Conservation (phyloP, 2,797 vertebrate genomes). For the Podarcis lilfordi region DNA sequence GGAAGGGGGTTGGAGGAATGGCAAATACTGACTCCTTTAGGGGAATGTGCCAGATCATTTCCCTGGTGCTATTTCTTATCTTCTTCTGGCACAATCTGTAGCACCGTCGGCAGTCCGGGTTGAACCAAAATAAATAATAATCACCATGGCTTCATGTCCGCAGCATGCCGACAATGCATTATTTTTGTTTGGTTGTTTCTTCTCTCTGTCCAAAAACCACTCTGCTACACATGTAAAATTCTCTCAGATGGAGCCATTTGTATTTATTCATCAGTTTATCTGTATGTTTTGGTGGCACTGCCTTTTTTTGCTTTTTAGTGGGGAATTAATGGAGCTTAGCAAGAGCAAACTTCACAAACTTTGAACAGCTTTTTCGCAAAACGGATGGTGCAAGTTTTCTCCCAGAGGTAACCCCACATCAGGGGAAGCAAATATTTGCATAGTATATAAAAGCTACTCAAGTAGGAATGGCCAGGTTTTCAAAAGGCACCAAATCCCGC, state of each 20-base stretch:
- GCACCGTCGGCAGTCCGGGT: conserved; percentile 75
- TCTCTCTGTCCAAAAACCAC: conserved; percentile 46
- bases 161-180: conserved; percentile 61
- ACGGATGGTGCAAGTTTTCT: background rate
- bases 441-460: background rate
- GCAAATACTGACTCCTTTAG: conserved; percentile 73
- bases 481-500: background rate
- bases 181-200: conserved; percentile 44
- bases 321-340: background rate
- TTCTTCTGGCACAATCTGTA: conserved; percentile 83
- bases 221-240: background rate
- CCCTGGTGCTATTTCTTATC: conserved; percentile 83
- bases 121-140: conserved; percentile 73
- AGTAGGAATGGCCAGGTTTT: background rate
- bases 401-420: background rate
- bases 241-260: background rate
- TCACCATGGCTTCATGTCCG: conserved; percentile 60
- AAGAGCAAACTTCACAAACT: background rate
- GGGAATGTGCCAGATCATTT: conserved; percentile 78
- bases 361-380: background rate
- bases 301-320: background rate
- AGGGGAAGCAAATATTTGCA: background rate
- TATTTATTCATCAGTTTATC: background rate
- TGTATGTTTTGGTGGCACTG: too few species aligned
- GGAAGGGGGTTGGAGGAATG: conserved; percentile 50